A percentile compares a stretch with the other conserved stretches of the same genome.
phyloP scores from a whole-genome alignment of 2,888 invertebrate species.

The Calameuta pallipes region DNA sequence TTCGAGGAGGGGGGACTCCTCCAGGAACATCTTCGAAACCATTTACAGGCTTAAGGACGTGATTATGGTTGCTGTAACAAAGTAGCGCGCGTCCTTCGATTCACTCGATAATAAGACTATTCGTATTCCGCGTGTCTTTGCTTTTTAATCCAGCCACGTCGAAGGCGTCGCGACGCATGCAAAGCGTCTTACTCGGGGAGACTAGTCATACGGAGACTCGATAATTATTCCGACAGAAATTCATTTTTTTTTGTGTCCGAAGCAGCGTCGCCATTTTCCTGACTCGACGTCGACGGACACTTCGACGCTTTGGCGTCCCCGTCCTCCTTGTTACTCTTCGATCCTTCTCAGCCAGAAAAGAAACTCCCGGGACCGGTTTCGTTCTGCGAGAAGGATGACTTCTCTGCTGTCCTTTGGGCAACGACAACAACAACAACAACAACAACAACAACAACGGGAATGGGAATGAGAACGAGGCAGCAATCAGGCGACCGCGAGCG shows the following conservation, averaged over 20 bases:
- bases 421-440: not conserved
- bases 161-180: conserved; percentile 3
- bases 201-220: not conserved
- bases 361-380: not conserved
- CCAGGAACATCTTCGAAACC: not conserved
- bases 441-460: not conserved
- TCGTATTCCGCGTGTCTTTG: conserved; percentile 36
- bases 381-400: not conserved
- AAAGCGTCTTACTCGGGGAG: not conserved
- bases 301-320: not conserved
- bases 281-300: not conserved
- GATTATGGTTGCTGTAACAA: not conserved
- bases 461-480: not conserved
- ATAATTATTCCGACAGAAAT: not conserved
- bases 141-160: not conserved
- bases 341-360: not conserved
- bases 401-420: not conserved
- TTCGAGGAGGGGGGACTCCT: not conserved
- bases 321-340: not conserved
- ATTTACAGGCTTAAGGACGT: not conserved
- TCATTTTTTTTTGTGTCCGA: not conserved
- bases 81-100: conserved; percentile 1
- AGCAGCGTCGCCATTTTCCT: not conserved
- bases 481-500: not conserved
- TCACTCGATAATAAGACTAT: conserved; percentile 30